phyloP scores from a whole-genome alignment of 2,797 vertebrate genomes.

The Emys orbicularis region DNA sequence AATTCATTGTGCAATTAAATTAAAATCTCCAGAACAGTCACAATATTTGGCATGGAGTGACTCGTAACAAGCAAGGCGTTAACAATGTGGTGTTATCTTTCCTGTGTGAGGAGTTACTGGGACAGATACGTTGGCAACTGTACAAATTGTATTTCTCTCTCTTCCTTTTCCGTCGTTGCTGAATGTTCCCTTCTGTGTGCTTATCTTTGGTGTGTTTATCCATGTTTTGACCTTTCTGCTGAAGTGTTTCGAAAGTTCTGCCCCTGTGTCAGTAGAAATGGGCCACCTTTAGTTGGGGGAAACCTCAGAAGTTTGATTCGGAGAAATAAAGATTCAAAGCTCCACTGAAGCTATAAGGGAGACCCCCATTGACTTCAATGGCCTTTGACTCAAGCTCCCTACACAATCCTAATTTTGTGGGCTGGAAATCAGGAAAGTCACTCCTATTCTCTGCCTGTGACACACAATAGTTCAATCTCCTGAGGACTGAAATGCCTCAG shows the following conservation, averaged over 20 bases:
- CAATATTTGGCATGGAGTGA: constrained; percentile 61
- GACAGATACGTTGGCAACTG: constrained; percentile 61
- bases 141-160: constrained; percentile 20
- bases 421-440: not conserved
- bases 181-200: not conserved
- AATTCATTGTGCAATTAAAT: constrained; percentile 65
- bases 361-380: not conserved
- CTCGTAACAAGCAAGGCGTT: constrained; percentile 21
- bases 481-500: not conserved
- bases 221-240: not conserved
- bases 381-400: not conserved
- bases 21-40: constrained; percentile 53
- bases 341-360: not conserved
- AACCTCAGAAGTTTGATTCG: not conserved
- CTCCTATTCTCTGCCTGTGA: too few species aligned
- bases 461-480: not conserved
- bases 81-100: constrained; percentile 45
- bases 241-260: fast-evolving
- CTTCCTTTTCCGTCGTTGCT: not conserved
- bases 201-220: not conserved
- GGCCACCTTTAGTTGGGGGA: not conserved
- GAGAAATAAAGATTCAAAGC: not conserved
- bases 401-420: not conserved
- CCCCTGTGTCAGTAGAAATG: fast-evolving
- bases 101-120: constrained; percentile 48